Evolutionary conservation across 2,888 invertebrate species (phyloP).

Genomic region (Apamea anceps): DNA sequence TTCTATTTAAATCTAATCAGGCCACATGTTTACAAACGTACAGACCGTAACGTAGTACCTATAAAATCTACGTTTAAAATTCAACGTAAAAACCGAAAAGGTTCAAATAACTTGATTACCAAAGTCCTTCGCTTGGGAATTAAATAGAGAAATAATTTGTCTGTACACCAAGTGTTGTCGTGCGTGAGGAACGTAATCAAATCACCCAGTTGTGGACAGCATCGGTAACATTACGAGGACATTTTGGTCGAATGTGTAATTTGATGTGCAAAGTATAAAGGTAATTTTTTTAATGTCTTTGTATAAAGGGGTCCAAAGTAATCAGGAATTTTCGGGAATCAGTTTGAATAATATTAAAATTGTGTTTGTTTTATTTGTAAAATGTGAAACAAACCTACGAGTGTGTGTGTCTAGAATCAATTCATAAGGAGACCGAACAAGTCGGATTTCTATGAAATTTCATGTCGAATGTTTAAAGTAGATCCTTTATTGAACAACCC

Average conservation of each 20-base stretch:
- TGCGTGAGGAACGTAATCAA: slow-evolving; percentile 29
- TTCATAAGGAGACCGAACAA: too few species aligned
- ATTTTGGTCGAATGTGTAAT: slow-evolving; percentile 45
- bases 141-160: slow-evolving; percentile 54
- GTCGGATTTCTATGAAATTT: too few species aligned
- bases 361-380: neutral
- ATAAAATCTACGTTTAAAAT: slow-evolving; percentile 30
- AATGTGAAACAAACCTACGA: neutral
- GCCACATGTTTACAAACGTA: slow-evolving; percentile 3
- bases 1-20: neutral
- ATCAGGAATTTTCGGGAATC: neutral
- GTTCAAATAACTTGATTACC: slow-evolving; percentile 47
- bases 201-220: slow-evolving; percentile 27
- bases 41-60: neutral
- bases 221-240: slow-evolving; percentile 16
- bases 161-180: slow-evolving; percentile 30
- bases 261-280: slow-evolving; percentile 1
- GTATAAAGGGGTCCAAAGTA: neutral
- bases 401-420: too few species aligned
- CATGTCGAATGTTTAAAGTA: too few species aligned
- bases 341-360: neutral
- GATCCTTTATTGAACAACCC: too few species aligned
- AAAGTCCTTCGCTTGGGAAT: slow-evolving; percentile 21
- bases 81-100: slow-evolving; percentile 47
- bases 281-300: neutral